These are phyloP conservation scores for Mormyrops attenuatus DNA, from an alignment of 2,797 vertebrate species.

Conservation along the genomic window DNA sequence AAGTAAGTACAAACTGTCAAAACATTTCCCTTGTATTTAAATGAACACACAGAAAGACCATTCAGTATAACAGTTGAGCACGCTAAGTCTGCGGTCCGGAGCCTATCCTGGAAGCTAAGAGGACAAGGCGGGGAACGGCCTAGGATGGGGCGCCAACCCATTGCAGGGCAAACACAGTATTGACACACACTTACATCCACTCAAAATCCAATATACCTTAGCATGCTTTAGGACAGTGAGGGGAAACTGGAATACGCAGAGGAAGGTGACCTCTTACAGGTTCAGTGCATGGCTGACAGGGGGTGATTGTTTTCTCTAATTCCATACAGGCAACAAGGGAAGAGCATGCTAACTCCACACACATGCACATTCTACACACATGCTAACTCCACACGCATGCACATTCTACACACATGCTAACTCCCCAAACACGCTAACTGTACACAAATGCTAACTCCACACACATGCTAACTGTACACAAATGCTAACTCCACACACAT, in stretches of 20 bases:
- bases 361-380: no score
- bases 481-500: no score
- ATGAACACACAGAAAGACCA: neutral
- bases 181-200: no score
- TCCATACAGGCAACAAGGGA: no score
- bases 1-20: no score
- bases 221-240: neutral
- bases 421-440: no score
- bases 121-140: neutral
- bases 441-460: no score
- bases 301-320: neutral
- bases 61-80: neutral
- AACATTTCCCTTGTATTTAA: neutral
- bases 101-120: neutral
- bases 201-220: neutral
- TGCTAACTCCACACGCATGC: no score
- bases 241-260: neutral
- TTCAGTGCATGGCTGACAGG: neutral
- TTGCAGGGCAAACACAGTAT: no score
- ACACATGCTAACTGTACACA: no score
- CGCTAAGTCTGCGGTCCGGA: neutral
- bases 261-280: neutral
- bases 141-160: neutral
- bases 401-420: no score
- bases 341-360: no score